Evolutionary conservation across 2,888 invertebrate genomes (phyloP), one percentile per base, ranked within the genome.

Genomic region (Drosophila nr. perissopoda): DNA sequence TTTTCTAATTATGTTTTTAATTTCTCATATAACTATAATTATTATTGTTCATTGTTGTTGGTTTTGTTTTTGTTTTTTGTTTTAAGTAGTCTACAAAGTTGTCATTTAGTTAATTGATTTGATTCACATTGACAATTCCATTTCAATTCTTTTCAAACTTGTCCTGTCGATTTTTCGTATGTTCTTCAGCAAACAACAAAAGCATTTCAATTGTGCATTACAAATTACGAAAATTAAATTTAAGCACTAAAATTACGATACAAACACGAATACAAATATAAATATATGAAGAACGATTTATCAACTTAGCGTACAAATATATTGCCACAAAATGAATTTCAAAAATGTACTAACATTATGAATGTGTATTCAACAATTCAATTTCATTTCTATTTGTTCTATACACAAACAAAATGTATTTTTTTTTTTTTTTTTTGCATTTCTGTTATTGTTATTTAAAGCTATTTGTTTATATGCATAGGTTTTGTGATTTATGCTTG

Each of bases 391-490:
- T 40, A 49, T 36, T 36, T 58, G 33, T 25, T 48, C 52, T 29
- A 62, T 51, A 58, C 42, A 62, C 51, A 63, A 34, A 67, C 40
- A 56, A 53, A 60, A 60, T 38, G 51, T 66, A 48, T 42, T 38
- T 59, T 59, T 29, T 62, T 57, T 75, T 48, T 34, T 59, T 62
- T 58, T 25, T 70, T 31, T 70, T 16, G 25, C 25, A 4, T 25
- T 46, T 46, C 61, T 80, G 60, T 73, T 75, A 72, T 79, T 83
- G 70, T 81, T 81, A 71, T 77, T 84, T 85, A 82, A 86, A 76
- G 86, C 86, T 86, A 86, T 88, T 84, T 81, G 77, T 83, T 83
- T 84, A 79, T 82, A 76, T 82, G 79, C 76, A 75, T 74, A 85
- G 56, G 70, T 78, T 76, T 82, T 83, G 74, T 83, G 69, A 74